A percentile compares a stretch with the other conserved stretches of the same genome.
These are phyloP conservation scores for Scomber scombrus DNA, from an alignment of 2,113 vertebrate genomes.

Conservation along the genomic window DNA sequence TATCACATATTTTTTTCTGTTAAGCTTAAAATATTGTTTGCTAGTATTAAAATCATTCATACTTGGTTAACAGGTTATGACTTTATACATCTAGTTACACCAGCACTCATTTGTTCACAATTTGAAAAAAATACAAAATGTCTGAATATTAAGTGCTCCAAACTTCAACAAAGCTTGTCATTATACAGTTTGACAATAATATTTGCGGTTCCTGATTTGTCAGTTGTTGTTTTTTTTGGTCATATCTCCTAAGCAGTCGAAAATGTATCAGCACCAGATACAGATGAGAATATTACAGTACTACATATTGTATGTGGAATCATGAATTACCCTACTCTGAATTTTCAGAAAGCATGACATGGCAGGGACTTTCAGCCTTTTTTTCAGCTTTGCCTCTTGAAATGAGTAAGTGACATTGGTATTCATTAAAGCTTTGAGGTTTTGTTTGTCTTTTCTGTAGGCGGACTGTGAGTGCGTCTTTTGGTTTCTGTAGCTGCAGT, in stretches of 20 bases:
- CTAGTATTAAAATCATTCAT: not conserved
- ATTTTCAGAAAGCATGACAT: constrained; percentile 52
- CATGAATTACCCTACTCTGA: not conserved
- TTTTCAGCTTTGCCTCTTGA: constrained; percentile 34
- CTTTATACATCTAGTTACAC: not conserved
- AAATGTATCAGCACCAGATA: not conserved
- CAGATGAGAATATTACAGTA: constrained; percentile 6
- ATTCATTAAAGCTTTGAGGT: constrained; percentile 19
- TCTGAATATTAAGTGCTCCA: not conserved
- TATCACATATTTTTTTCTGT: not conserved
- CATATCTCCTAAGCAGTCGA: constrained; percentile 3
- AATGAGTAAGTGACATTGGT: constrained; percentile 47
- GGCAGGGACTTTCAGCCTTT: constrained; percentile 52
- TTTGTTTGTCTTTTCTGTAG: constrained; percentile 56
- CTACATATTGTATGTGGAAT: constrained; percentile 2
- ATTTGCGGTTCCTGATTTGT: not conserved
- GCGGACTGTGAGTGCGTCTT: constrained; percentile 12
- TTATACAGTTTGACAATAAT: not conserved
- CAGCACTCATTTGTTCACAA: not conserved
- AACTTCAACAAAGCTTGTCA: not conserved
- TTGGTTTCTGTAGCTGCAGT: constrained; percentile 36
- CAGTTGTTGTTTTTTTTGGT: constrained; percentile 13
- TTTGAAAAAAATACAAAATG: not conserved
- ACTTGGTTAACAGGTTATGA: not conserved
- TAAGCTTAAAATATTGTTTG: not conserved